These are phyloP conservation scores for Rhynchotus rufescens DNA, from an alignment of 2,797 vertebrate species.

Conservation along the genomic window DNA sequence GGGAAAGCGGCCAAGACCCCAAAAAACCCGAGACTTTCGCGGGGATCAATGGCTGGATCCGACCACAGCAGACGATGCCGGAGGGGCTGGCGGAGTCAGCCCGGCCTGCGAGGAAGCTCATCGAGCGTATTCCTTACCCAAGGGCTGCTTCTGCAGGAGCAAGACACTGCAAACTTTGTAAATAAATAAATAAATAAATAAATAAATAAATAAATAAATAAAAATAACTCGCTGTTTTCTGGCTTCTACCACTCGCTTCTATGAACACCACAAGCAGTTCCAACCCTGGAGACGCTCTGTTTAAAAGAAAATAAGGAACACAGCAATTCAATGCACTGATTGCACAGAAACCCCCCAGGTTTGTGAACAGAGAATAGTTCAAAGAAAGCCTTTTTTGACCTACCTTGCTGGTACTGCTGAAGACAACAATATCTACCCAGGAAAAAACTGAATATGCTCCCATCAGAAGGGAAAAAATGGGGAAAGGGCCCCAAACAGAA, in stretches of 20 bases:
- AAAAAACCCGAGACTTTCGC: not conserved
- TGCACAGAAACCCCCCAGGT: not conserved
- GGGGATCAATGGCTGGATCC: not conserved
- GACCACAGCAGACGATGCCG: not conserved
- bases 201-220: not conserved
- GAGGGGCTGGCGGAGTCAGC: not conserved
- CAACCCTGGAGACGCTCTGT: rapidly evolving
- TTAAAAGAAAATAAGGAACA: not conserved
- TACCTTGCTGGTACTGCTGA: not conserved
- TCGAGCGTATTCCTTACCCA: not conserved
- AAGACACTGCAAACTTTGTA: not conserved
- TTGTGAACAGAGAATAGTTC: not conserved
- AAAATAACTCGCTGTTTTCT: not conserved
- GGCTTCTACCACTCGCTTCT: not conserved
- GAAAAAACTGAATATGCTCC: not conserved
- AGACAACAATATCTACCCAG: not conserved
- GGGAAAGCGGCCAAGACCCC: not conserved
- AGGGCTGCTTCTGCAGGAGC: not conserved
- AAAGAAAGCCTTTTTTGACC: not conserved
- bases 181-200: no score
- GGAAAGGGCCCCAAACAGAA: not conserved
- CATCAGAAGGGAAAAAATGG: not conserved
- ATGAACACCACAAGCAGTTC: not conserved
- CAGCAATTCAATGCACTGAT: not conserved
- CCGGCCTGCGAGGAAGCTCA: not conserved